Evolutionary conservation across 2,113 vertebrate species (phyloP).

Genomic region (Psittacula cyanocephala): DNA sequence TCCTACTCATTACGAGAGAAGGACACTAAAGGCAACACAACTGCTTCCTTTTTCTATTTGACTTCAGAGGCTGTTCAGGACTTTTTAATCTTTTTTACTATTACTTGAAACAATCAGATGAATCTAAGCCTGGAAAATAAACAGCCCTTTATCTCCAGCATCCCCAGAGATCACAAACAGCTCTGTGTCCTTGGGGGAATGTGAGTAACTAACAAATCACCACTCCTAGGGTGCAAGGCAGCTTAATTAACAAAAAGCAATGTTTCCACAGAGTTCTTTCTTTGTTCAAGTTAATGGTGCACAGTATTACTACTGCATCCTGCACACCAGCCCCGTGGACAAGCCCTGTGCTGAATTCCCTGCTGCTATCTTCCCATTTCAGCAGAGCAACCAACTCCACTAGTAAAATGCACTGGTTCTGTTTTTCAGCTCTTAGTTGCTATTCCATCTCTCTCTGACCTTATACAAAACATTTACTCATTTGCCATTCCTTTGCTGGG

Average conservation of each 20-base stretch:
- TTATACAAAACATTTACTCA: neutral
- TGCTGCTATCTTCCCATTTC: neutral
- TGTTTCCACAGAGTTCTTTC: neutral
- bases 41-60: neutral
- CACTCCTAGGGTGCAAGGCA: conserved; percentile 3
- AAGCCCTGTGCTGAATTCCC: neutral
- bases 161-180: neutral
- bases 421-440: neutral
- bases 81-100: neutral
- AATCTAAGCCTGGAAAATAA: conserved; percentile 28
- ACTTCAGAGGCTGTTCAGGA: neutral
- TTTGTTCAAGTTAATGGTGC: conserved; percentile 38
- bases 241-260: conserved; percentile 60
- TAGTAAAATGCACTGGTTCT: neutral
- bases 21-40: neutral
- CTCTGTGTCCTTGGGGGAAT: neutral
- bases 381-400: neutral
- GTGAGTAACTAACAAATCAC: conserved; percentile 18
- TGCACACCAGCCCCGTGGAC: neutral
- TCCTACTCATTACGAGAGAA: neutral
- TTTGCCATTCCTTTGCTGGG: neutral
- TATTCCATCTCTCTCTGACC: neutral
- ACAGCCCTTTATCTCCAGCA: conserved; percentile 6
- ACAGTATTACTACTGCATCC: neutral
- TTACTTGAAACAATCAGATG: conserved; percentile 38